Conservation (phyloP, 2,888 invertebrate species). For the Augochlorella aurata region DNA sequence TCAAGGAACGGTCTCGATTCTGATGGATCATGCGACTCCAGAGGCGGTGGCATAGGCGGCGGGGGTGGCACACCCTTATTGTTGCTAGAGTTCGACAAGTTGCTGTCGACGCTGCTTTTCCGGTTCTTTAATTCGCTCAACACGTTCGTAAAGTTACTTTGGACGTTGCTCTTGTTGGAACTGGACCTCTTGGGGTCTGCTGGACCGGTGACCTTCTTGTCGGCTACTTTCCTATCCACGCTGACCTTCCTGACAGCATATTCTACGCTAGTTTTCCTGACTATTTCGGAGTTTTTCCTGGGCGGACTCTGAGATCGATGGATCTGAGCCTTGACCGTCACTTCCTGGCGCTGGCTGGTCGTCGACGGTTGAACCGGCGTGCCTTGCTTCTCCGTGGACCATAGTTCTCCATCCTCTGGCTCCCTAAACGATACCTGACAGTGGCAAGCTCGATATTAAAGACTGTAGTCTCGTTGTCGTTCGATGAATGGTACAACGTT, state of each 20-base stretch:
- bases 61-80: conserved; percentile 86
- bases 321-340: conserved; percentile 81
- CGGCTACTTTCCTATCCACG: conserved; percentile 72
- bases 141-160: conserved; percentile 83
- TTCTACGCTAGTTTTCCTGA: conserved; percentile 74
- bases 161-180: conserved; percentile 76
- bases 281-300: conserved; percentile 72
- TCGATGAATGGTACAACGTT: background rate
- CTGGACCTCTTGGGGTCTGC: conserved; percentile 72
- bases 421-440: conserved; percentile 79
- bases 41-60: conserved; percentile 94
- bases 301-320: conserved; percentile 82
- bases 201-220: conserved; percentile 66
- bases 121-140: conserved; percentile 83
- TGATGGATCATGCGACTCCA: conserved; percentile 90
- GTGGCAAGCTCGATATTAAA: background rate
- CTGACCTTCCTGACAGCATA: conserved; percentile 76
- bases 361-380: conserved; percentile 69
- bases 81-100: conserved; percentile 68
- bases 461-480: background rate
- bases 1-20: conserved; percentile 93
- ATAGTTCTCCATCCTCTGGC: conserved; percentile 79
- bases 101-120: conserved; percentile 81
- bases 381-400: conserved; percentile 78
- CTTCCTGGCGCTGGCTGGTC: conserved; percentile 74